Conservation (phyloP, 2,113 vertebrate genomes). For the Psammodynastes pulverulentus region DNA sequence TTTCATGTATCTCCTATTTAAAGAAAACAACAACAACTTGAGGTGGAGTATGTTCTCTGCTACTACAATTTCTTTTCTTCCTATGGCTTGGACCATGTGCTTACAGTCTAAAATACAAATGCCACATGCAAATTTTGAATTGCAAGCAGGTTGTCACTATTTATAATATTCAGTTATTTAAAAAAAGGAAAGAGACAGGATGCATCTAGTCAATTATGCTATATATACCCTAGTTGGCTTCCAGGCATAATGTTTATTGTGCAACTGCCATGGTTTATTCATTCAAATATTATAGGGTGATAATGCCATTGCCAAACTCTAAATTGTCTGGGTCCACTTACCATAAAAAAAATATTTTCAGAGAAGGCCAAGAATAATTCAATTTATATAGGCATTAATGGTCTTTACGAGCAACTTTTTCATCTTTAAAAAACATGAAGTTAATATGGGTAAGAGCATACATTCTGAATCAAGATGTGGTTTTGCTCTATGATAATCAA, state of each 20-base stretch:
- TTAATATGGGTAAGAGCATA: not conserved
- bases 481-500: not conserved
- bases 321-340: not conserved
- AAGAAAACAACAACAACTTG: not conserved
- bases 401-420: not conserved
- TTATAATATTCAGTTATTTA: not conserved
- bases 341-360: not conserved
- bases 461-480: not conserved
- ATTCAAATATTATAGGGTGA: not conserved
- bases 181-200: too few species aligned
- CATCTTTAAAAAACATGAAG: not conserved
- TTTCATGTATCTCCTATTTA: not conserved
- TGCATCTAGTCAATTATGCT: not conserved
- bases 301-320: not conserved
- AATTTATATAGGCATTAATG: not conserved
- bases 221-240: not conserved
- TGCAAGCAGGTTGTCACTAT: not conserved
- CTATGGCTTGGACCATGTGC: not conserved
- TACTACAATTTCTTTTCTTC: not conserved
- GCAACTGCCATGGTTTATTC: not conserved
- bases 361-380: not conserved
- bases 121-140: not conserved
- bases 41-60: not conserved
- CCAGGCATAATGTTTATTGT: not conserved
- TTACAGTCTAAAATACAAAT: not conserved